A percentile compares a stretch with the other conserved stretches of the same genome.
phyloP scores from a whole-genome alignment of 2,888 invertebrate genomes.

The Tholera decimalis region DNA sequence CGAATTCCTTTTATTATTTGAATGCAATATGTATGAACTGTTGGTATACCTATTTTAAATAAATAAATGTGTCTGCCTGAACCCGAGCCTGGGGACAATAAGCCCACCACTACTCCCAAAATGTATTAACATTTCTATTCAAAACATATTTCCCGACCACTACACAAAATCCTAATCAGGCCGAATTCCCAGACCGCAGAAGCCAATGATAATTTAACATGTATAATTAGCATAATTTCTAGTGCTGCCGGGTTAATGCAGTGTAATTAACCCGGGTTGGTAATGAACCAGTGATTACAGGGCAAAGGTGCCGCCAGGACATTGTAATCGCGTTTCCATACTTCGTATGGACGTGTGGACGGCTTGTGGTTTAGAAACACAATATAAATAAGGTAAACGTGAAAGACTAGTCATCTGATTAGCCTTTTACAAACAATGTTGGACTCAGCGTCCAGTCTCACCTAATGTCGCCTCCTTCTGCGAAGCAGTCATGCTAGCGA shows the following conservation, averaged over 20 bases:
- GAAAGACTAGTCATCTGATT: no score
- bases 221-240: conserved; percentile 54
- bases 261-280: conserved; percentile 54
- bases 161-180: conserved; percentile 35
- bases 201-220: conserved; percentile 36
- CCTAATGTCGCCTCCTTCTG: no score
- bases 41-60: no score
- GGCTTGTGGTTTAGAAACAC: not conserved
- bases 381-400: no score
- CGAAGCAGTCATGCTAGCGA: no score
- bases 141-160: not conserved
- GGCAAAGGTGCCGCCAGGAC: conserved; percentile 25
- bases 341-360: conserved; percentile 7
- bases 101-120: no score
- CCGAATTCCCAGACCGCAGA: conserved; percentile 24
- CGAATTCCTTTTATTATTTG: no score
- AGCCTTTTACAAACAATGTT: no score
- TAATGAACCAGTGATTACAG: conserved; percentile 52
- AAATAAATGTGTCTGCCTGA: no score
- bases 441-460: no score
- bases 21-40: no score
- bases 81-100: no score
- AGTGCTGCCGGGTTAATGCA: conserved; percentile 36
- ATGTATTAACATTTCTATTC: not conserved
- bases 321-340: conserved; percentile 24